phyloP scores from a whole-genome alignment of 2,797 vertebrate genomes.

The Microhierax caerulescens region DNA sequence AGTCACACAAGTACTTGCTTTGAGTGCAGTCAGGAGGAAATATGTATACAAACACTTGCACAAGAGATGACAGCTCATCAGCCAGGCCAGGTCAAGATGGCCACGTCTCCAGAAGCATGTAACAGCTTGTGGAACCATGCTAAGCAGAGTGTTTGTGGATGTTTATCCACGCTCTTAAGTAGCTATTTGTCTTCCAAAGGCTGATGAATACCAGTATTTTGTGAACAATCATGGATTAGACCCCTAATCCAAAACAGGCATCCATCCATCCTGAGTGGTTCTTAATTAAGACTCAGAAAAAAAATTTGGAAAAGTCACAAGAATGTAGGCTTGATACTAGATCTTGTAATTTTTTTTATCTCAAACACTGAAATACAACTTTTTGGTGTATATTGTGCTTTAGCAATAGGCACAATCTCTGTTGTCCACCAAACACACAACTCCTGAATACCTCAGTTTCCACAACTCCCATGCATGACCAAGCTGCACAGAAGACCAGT shows the following conservation, averaged over 20 bases:
- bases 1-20: background rate
- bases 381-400: background rate
- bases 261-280: background rate
- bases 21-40: background rate
- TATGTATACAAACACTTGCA: background rate
- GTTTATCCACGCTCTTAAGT: background rate
- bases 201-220: background rate
- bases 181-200: background rate
- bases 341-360: background rate
- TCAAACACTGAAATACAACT: background rate
- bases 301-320: background rate
- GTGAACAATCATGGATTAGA: background rate
- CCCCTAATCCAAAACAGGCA: background rate
- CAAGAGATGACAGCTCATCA: background rate
- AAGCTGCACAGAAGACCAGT: background rate
- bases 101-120: background rate
- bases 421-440: background rate
- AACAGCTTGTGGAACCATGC: rapidly evolving
- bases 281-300: background rate
- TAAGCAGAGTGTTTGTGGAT: background rate
- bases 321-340: background rate
- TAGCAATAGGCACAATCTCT: background rate
- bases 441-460: background rate
- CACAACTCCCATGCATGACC: background rate
- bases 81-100: background rate